Conservation (phyloP, 2,888 invertebrate genomes). For the Pinctada fucata region DNA sequence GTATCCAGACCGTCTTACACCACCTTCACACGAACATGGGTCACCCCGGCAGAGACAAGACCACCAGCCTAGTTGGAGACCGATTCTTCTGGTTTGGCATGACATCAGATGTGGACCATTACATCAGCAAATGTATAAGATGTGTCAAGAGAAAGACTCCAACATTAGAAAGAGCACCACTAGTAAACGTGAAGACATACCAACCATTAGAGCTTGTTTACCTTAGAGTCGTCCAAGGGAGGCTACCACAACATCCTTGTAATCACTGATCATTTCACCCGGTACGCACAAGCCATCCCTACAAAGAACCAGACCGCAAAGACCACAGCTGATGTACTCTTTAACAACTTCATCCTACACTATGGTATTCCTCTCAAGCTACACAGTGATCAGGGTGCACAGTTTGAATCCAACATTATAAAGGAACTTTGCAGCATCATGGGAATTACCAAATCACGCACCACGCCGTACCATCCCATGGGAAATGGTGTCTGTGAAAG, state of each 20-base stretch:
- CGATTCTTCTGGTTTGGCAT: background rate
- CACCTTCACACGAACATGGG: background rate
- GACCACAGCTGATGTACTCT: background rate
- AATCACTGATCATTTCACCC: background rate
- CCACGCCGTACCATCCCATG: background rate
- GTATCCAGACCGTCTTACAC: too few relatives aligned
- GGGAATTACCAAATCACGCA: background rate
- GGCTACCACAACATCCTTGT: background rate
- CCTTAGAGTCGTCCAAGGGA: background rate
- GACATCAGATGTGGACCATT: background rate
- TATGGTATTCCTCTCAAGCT: background rate
- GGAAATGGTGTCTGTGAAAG: background rate
- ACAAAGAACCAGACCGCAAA: background rate
- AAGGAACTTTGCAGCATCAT: background rate
- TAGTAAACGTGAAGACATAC: background rate
- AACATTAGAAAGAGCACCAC: background rate
- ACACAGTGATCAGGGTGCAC: background rate
- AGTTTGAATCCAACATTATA: background rate
- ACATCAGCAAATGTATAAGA: background rate
- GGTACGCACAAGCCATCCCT: background rate
- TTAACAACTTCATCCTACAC: background rate
- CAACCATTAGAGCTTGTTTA: background rate
- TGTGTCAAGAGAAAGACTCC: constrained; percentile 1
- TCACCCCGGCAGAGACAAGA: constrained; percentile 5
- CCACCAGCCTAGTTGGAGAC: background rate